These are phyloP conservation scores for Leptopilina boulardi DNA, from an alignment of 1,140 invertebrate species.

Conservation along the genomic window DNA sequence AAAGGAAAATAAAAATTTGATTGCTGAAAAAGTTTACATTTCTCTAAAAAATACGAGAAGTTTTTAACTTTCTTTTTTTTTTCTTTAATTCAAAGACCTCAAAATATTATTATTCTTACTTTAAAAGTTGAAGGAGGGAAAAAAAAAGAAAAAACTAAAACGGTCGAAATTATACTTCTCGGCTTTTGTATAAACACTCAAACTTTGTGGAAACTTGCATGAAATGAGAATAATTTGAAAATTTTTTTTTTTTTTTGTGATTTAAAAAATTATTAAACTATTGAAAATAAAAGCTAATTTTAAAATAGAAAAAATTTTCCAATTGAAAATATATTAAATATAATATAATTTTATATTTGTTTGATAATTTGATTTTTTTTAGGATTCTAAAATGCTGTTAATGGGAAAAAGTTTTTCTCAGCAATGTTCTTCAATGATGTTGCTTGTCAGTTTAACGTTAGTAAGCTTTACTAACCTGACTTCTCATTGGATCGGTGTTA, in stretches of 20 bases:
- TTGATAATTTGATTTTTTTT: neutral
- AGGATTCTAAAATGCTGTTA: neutral
- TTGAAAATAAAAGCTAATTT: no score
- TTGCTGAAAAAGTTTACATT: neutral
- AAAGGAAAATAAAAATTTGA: constrained; percentile 7
- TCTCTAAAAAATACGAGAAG: neutral
- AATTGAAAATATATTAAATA: no score
- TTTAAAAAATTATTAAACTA: neutral
- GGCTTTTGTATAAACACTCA: neutral
- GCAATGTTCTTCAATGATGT: neutral
- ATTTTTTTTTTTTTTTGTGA: neutral
- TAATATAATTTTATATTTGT: neutral
- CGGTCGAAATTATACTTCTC: neutral
- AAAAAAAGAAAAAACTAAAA: neutral
- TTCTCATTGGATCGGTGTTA: constrained; percentile 93
- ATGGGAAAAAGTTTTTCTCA: neutral
- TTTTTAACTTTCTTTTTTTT: neutral
- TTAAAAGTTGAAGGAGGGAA: neutral
- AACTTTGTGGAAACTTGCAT: neutral
- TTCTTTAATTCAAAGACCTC: neutral
- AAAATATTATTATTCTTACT: constrained; percentile 13
- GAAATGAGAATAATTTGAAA: neutral
- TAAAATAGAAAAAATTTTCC: no score
- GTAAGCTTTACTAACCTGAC: constrained; percentile 79
- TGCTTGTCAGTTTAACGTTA: constrained; percentile 20